Evolutionary conservation across 2,888 invertebrate genomes (phyloP).

Genomic region (Hedya salicella): DNA sequence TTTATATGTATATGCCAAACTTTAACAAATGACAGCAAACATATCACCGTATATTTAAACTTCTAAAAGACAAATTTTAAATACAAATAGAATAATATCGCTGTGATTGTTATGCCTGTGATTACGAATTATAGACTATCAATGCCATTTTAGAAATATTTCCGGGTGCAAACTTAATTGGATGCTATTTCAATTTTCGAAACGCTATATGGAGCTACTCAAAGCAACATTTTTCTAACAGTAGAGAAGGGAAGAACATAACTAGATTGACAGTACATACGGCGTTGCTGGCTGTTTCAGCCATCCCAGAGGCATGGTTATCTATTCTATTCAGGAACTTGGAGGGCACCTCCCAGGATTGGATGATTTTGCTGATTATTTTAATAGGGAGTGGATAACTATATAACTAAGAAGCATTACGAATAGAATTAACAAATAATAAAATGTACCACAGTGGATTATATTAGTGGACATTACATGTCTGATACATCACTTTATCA

Average conservation of each 20-base stretch:
- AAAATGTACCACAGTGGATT: no score
- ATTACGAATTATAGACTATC: slow-evolving; percentile 29
- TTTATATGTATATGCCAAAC: no score
- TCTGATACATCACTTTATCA: no score
- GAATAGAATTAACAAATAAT: no score
- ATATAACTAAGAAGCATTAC: no score
- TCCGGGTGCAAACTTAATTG: slow-evolving; percentile 25
- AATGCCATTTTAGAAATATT: slow-evolving; percentile 22
- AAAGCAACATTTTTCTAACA: slow-evolving; percentile 25
- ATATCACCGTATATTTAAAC: slow-evolving; percentile 22
- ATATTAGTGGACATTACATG: no score
- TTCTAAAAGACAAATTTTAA: slow-evolving; percentile 23
- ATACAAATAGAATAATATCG: slow-evolving; percentile 25
- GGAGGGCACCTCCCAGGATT: slow-evolving; percentile 6
- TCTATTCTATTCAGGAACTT: slow-evolving; percentile 21
- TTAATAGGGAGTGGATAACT: slow-evolving; percentile 25
- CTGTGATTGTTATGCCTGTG: no score
- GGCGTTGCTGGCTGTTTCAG: slow-evolving; percentile 27
- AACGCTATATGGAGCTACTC: slow-evolving; percentile 27
- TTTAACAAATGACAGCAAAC: slow-evolving; percentile 30
- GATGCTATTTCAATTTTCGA: slow-evolving; percentile 25
- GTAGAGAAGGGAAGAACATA: slow-evolving; percentile 25
- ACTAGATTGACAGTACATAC: slow-evolving; percentile 29
- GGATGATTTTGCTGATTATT: slow-evolving; percentile 5
- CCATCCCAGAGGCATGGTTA: slow-evolving; percentile 18